phyloP scores from a whole-genome alignment of 2,888 invertebrate genomes.

The Notocelia uddmanniana region DNA sequence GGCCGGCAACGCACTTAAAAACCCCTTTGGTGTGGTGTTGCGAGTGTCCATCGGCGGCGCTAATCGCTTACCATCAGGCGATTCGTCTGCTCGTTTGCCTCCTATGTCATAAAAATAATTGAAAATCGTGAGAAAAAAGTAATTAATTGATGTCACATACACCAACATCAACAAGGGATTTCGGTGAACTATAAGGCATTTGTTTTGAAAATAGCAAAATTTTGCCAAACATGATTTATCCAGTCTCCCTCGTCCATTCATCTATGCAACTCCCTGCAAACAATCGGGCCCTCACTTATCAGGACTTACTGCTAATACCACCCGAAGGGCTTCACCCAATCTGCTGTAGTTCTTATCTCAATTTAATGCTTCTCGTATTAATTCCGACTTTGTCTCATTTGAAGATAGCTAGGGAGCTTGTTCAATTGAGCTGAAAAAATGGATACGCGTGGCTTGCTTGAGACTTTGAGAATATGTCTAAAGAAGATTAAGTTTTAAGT shows the following conservation, averaged over 20 bases:
- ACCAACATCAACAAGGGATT: too few relatives aligned
- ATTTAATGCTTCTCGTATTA: conserved; percentile 85
- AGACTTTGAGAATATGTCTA: conserved; percentile 33
- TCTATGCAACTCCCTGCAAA: conserved; percentile 70
- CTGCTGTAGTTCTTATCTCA: conserved; percentile 83
- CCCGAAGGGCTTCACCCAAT: conserved; percentile 82
- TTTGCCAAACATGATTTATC: background rate
- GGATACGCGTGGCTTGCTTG: conserved; percentile 54
- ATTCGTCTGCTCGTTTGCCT: too few relatives aligned
- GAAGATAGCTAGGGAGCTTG: conserved; percentile 71
- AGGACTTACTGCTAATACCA: conserved; percentile 82
- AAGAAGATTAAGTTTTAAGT: background rate
- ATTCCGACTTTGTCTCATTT: conserved; percentile 85
- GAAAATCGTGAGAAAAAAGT: too few relatives aligned
- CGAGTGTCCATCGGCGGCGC: too few relatives aligned
- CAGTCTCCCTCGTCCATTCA: conserved; percentile 51
- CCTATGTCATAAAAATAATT: too few relatives aligned
- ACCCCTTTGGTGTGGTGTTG: too few relatives aligned
- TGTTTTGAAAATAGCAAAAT: background rate
- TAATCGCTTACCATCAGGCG: too few relatives aligned
- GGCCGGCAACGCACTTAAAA: too few relatives aligned
- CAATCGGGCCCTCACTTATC: conserved; percentile 79
- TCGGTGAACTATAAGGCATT: too few relatives aligned
- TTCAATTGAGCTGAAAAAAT: conserved; percentile 81
- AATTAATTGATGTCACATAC: too few relatives aligned